Base-by-base conservation (phyloP, 2,888 invertebrate genomes). In the Gortyna flavago region DNA sequence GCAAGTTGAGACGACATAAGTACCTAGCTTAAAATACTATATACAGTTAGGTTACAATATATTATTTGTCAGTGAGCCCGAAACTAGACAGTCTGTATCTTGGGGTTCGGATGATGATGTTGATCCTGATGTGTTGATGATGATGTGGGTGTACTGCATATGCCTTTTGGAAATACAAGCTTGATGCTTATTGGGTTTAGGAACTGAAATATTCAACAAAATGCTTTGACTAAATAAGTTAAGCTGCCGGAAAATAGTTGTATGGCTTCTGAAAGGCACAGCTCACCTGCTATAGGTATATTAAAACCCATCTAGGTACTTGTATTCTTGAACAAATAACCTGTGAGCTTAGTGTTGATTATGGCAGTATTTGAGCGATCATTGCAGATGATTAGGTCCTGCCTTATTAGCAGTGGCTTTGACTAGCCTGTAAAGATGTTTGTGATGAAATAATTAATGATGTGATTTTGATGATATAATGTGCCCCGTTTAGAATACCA, bases 241-340 rank as follows among this genome's bases (percentile, higher is more conserved):
- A 69, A 71, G 21, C 48, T 41, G 21, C 21, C 21, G 38, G 70
- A 65, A 79, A 65, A 71, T 41, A 57, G 38, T 72, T 41, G n/a
- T 64, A 57, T 16, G 77, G 65, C 54, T 29, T 78, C 54, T 64
- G 29, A 64, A 79, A 48, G 35, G 48, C 41, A 65, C 29, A n/a
- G 21, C 41, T 75, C 57, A 38, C 9, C 18, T 29, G 21, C 21
- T 48, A 1, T 59, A 38, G 32, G 51, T 51, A 59, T 59, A 59
- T 18, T 57, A 18, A 25, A 59, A 29, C 16, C n/a, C 18, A 18
- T 21, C 4, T n/a, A n/a, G n/a, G n/a, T 44, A 64, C 11, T 79
- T 25, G 21, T 78, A 44, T 62, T 25, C 25, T 18, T 29, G 29
- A 44, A 25, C 16, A 41, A 76, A 64, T 41, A 29, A 44, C 21